Evolutionary conservation across 1,140 invertebrate species (phyloP), one percentile per base, ranked within the genome.

Genomic region (Paraescarpia echinospica): DNA sequence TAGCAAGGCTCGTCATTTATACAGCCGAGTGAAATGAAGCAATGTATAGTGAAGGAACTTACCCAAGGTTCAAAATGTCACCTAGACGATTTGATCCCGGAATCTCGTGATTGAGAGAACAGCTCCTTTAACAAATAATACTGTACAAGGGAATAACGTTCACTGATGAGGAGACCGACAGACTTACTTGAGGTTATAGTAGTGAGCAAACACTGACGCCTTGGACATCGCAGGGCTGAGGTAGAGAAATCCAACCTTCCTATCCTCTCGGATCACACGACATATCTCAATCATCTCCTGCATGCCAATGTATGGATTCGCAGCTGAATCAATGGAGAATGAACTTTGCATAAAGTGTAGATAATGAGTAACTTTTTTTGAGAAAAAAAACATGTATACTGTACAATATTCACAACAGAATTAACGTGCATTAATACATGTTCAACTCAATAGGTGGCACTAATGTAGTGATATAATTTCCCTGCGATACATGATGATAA

Each of bases 161-260:
- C 90, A 90, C 35, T 90, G 90, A 90, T 5, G 6, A 14, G 90
- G 90, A 77, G 59, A 77, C 27, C 22, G 59, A 27, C 9, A 34
- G 33, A 94, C 95, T 94, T 94, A 96, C 96, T 95, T 96, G 6
- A 96, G 94, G 91, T 96, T 96, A 93, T 96, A 96, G 92, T 96
- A 96, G 93, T 96, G 95, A 92, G 95, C 96, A 88, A 95, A 93
- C 35, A 96, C 95, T 2, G 95, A 95, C 33, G 95, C 95, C 93
- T 96, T 96, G 31, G 95, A 94, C 51, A 96, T 95, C 91, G 95
- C 95, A 5, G 95, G 96, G 93, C 95, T 96, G 5, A 96, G 94
- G 93, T 96, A 96, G 14, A 96, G 91, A 93, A 96, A 96, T 14
- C 95, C 95, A 35, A 95, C 94, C 90, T 94, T 94, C 35, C 94